A percentile compares a stretch with the other conserved stretches of the same genome.
phyloP scores from a whole-genome alignment of 1,140 invertebrate genomes.

The Lepidostoma basale region DNA sequence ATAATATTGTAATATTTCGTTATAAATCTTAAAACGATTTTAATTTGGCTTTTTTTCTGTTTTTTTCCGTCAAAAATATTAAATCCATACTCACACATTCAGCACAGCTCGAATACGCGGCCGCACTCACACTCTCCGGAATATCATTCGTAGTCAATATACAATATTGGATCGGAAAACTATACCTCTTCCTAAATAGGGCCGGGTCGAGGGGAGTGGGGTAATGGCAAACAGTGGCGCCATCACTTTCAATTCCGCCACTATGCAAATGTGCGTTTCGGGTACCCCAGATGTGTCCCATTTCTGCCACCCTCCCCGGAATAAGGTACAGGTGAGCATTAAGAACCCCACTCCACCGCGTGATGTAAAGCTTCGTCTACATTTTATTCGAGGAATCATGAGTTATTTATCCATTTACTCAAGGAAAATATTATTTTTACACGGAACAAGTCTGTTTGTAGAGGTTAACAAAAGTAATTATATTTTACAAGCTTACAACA shows the following conservation, averaged over 20 bases:
- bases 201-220: slow-evolving; percentile 3
- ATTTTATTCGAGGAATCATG: not conserved
- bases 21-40: too few species aligned
- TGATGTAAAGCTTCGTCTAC: not conserved
- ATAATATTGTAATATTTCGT: too few species aligned
- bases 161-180: slow-evolving; percentile 17
- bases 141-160: slow-evolving; percentile 6
- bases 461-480: too few species aligned
- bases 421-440: too few species aligned
- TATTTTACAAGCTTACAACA: too few species aligned
- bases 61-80: too few species aligned
- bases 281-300: slow-evolving; percentile 37
- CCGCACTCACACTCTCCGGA: not conserved
- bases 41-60: too few species aligned
- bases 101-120: too few species aligned
- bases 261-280: slow-evolving; percentile 44
- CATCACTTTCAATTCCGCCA: slow-evolving; percentile 45
- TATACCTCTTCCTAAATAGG: slow-evolving; percentile 11
- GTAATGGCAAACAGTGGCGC: slow-evolving; percentile 22
- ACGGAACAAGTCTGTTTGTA: too few species aligned
- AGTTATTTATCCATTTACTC: too few species aligned
- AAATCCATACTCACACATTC: too few species aligned
- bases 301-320: slow-evolving; percentile 1
- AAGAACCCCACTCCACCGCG: not conserved
- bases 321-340: slow-evolving; percentile 36